Conservation (phyloP, 2,113 vertebrate species). For the Taurulus bubalis region DNA sequence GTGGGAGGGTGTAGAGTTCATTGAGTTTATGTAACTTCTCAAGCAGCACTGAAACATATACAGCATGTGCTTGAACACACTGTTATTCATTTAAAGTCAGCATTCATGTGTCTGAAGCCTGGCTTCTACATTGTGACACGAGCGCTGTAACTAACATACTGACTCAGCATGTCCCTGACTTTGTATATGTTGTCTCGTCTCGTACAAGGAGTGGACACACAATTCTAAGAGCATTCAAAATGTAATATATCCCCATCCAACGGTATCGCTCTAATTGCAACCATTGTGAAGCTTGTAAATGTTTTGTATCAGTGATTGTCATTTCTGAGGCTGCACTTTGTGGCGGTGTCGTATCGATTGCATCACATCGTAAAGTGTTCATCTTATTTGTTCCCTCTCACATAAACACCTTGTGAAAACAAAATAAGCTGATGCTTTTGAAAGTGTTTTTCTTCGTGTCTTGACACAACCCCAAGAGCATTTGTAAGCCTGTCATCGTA, state of each 20-base stretch:
- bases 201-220: not conserved
- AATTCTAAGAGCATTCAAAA: not conserved
- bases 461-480: not conserved
- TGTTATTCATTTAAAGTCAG: not conserved
- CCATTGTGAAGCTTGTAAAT: not conserved
- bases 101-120: not conserved
- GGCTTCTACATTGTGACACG: not conserved
- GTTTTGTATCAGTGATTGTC: not conserved
- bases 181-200: not conserved
- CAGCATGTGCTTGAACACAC: not conserved
- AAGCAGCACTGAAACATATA: not conserved
- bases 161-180: not conserved
- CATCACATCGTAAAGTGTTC: not conserved
- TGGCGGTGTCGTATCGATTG: not conserved
- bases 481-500: not conserved
- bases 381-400: not conserved
- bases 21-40: not conserved
- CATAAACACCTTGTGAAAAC: not conserved
- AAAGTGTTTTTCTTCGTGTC: slow-evolving; percentile 5
- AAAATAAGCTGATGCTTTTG: not conserved
- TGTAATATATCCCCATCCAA: not conserved
- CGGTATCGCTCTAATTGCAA: not conserved
- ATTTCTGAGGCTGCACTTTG: not conserved
- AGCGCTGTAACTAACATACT: not conserved
- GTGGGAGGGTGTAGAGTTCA: not conserved